Evolutionary conservation across 2,113 vertebrate genomes (phyloP), one percentile per base, ranked within the genome.

Genomic region (Centropus bengalensis): DNA sequence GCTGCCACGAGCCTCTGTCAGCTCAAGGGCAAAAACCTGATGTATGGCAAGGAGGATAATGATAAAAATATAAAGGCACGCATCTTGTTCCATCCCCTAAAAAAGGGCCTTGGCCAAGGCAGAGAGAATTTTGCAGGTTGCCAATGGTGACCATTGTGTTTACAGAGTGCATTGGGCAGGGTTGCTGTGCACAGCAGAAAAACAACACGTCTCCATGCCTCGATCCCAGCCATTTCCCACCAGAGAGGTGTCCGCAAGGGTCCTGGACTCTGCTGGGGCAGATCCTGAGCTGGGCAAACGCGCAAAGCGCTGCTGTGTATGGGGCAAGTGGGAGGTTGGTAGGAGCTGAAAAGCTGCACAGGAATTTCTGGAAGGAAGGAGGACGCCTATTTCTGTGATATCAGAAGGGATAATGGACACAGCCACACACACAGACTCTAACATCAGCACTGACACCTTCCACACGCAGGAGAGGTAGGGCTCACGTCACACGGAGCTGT

Each of bases 61-160:
- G 86, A 96, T 78, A 91, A 93, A 92, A 88, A 93, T 82, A 96
- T 63, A 93, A 95, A 89, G 73, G 51, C 58, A 42, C 1, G 26
- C 36, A 14, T 60, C 69, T 36, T 78, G 55, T 79, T 85, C 64
- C 58, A 60, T 26, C 16, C 55, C 60, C 77, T 81, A 52, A 78
- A 94, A 91, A 84, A 59, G 51, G 30, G 60, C 24, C 42, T 88
- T 70, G 76, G 55, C 64, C 36, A 54, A 81, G 68, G 68, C 77
- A 73, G 88, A 79, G 59, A 47, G 49, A 80, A 90, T 69, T 90
- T 44, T 80, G 59, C 54, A 76, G 21, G 68, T 64, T 80, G 76
- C 55, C 79, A 64, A 5, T 32, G 63, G 49, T 1, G 15, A 27
- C 54, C 44, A 49, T 62, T 44, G 22, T 32, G 71, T 82, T 92